Evolutionary conservation across 2,888 invertebrate genomes (phyloP).

Genomic region (Rhagophthalmus giganteus): DNA sequence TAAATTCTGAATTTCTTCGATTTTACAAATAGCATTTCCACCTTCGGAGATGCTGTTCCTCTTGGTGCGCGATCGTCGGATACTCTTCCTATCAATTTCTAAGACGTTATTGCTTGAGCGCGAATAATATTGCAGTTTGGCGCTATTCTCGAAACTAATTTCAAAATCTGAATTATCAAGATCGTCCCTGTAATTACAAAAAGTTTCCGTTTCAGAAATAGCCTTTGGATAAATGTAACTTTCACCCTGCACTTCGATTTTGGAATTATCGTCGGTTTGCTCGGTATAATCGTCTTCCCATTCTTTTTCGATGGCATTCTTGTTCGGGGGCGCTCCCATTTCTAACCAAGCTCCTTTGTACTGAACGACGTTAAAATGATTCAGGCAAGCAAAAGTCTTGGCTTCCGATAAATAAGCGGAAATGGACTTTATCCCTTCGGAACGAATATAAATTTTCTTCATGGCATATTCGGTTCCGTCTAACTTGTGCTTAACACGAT

Average conservation of each 20-base stretch:
- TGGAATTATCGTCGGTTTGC: constrained; percentile 19
- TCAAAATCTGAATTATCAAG: constrained; percentile 47
- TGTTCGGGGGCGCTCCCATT: constrained; percentile 53
- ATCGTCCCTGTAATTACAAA: constrained; percentile 10
- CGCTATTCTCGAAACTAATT: constrained; percentile 38
- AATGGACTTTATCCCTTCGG: constrained; percentile 65
- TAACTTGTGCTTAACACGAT: constrained; percentile 71
- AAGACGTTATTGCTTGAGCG: constrained; percentile 19
- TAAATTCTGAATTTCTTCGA: constrained; percentile 44
- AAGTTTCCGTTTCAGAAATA: constrained; percentile 22
- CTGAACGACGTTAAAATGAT: constrained; percentile 79
- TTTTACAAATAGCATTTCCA: constrained; percentile 45
- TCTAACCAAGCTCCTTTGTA: constrained; percentile 86
- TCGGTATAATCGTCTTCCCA: no score
- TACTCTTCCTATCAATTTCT: constrained; percentile 7
- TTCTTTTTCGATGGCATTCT: constrained; percentile 18
- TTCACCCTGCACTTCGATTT: constrained; percentile 20
- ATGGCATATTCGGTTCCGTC: constrained; percentile 80
- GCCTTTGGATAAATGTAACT: constrained; percentile 31
- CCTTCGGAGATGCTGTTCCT: constrained; percentile 50
- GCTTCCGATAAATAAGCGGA: constrained; percentile 74
- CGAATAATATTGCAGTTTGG: constrained; percentile 32
- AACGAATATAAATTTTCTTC: constrained; percentile 72
- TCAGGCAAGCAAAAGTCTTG: constrained; percentile 75
- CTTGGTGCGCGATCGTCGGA: constrained; percentile 34